Conservation (phyloP, 2,888 invertebrate genomes). For the Tiphia femorata region DNA sequence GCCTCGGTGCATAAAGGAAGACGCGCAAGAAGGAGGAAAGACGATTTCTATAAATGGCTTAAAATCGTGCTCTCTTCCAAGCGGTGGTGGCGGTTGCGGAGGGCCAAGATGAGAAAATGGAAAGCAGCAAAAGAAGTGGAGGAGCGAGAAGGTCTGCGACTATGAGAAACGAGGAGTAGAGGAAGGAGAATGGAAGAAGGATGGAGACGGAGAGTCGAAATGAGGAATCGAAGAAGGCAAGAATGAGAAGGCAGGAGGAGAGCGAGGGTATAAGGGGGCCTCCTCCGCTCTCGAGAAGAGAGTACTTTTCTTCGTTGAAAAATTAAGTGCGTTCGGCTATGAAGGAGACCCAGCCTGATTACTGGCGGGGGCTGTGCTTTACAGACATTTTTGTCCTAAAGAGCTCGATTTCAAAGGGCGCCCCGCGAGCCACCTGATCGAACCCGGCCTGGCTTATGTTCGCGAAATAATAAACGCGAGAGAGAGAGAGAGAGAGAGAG, state of each 20-base stretch:
- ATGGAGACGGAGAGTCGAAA: neutral
- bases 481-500: no score
- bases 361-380: conserved; percentile 27
- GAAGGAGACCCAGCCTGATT: conserved; percentile 36
- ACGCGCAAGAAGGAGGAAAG: conserved; percentile 19
- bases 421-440: conserved; percentile 12
- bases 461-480: conserved; percentile 24
- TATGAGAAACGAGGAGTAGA: conserved; percentile 8
- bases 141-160: neutral
- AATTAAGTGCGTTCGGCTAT: conserved; percentile 35
- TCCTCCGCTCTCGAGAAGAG: no score
- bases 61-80: conserved; percentile 22
- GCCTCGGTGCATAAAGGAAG: conserved; percentile 9
- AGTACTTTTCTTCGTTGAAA: conserved; percentile 36
- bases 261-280: neutral
- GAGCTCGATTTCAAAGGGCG: conserved; percentile 35
- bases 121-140: neutral
- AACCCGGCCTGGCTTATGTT: conserved; percentile 28
- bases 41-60: conserved; percentile 34
- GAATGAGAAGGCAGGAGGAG: neutral
- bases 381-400: conserved; percentile 33
- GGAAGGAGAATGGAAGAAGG: conserved; percentile 3
- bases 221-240: neutral
- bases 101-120: conserved; percentile 7
- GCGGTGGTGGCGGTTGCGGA: conserved; percentile 1